Percentiles rank a stretch among this genome's conserved stretches.
Evolutionary conservation across 2,888 invertebrate genomes (phyloP).

Genomic region (Drosophila dives): DNA sequence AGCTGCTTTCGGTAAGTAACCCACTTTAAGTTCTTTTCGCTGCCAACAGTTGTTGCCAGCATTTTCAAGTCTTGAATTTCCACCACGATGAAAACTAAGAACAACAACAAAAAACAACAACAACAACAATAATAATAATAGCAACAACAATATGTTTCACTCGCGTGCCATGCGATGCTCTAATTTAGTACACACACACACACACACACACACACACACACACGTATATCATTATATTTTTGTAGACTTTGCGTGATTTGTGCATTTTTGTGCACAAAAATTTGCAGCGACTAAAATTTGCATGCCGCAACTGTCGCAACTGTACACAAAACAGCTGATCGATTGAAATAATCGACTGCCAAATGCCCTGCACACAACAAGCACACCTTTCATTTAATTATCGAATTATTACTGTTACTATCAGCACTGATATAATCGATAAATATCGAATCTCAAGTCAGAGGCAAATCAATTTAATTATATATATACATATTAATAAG

Average conservation of each 20-base stretch:
- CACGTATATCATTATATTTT: neutral
- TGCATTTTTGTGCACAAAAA: slow-evolving; percentile 14
- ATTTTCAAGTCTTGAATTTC: slow-evolving; percentile 47
- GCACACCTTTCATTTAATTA: neutral
- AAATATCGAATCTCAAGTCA: neutral
- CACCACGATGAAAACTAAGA: slow-evolving; percentile 37
- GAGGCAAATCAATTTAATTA: neutral
- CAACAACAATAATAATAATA: neutral
- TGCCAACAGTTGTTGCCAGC: slow-evolving; percentile 47
- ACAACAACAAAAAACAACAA: slow-evolving; percentile 24
- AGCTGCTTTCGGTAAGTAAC: slow-evolving; percentile 57
- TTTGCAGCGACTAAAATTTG: slow-evolving; percentile 50
- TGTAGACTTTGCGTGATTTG: slow-evolving; percentile 14
- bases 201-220: neutral
- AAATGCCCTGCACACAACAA: slow-evolving; percentile 18
- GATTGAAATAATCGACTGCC: slow-evolving; percentile 8
- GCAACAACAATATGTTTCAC: slow-evolving; percentile 34
- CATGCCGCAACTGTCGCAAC: slow-evolving; percentile 51
- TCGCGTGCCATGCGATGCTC: slow-evolving; percentile 64
- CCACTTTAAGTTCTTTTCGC: slow-evolving; percentile 70
- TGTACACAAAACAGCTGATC: slow-evolving; percentile 5
- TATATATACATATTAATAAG: too few species aligned
- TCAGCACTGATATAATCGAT: too few species aligned
- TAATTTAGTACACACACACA: slow-evolving; percentile 39
- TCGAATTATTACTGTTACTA: neutral